Conservation (phyloP, 2,113 vertebrate genomes). For the Dromas ardeola region DNA sequence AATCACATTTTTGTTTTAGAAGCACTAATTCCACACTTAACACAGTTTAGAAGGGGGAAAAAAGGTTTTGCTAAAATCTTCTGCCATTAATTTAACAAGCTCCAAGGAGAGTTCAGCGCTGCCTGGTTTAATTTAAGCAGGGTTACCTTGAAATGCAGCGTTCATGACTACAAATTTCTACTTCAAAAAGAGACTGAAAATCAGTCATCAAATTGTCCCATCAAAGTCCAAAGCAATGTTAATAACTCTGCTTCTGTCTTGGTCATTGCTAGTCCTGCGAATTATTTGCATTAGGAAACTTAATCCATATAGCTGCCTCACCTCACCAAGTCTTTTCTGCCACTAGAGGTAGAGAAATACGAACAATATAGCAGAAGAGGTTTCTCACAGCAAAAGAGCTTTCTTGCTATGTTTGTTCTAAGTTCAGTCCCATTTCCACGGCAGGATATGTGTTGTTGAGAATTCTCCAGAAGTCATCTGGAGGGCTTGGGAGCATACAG, state of each 20-base stretch:
- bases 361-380: neutral
- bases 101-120: constrained; percentile 20
- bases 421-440: neutral
- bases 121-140: constrained; percentile 22
- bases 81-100: constrained; percentile 5
- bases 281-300: neutral
- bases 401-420: neutral
- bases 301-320: neutral
- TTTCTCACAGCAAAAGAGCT: neutral
- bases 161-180: constrained; percentile 16
- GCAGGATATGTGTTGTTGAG: neutral
- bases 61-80: neutral
- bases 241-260: neutral
- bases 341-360: neutral
- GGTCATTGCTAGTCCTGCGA: neutral
- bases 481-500: neutral
- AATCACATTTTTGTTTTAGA: constrained; percentile 15
- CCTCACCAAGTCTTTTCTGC: neutral
- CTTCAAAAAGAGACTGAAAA: constrained; percentile 35
- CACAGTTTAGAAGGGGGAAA: neutral
- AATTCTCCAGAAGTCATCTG: neutral
- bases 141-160: neutral
- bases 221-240: constrained; percentile 16
- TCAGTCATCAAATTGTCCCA: neutral
- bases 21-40: neutral